Base-by-base conservation (phyloP, 2,797 vertebrate genomes). In the Hypotaenidia okinawae region DNA sequence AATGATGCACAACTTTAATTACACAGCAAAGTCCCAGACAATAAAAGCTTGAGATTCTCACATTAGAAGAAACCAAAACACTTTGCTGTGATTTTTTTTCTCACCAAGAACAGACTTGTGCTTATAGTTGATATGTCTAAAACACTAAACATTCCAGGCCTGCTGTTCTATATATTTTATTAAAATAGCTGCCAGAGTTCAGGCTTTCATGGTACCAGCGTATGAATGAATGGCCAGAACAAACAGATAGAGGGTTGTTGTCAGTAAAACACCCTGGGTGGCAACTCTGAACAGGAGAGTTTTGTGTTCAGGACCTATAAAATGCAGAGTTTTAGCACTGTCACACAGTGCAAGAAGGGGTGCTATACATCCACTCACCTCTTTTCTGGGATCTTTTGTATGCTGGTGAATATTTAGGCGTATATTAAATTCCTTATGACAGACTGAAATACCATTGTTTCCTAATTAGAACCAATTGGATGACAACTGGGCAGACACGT, bases 1-100 rank as follows among this genome's bases (percentile, higher is more conserved):
- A 90, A 70, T 82, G 63, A 80, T 89, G 52, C 57, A 84, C 80
- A 13, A 5, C 75, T 92, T 95, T 69, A 94, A 91, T 90, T 94
- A 82, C 43, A 79, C 35, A 57, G 17, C 13, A 12, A 83, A 74
- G 33, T 62, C 49, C 11, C 37, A 69, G 51, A 74, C 19, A 88
- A 86, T 58, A 78, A 90, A 91, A 90, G 19, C 25, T 66, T 72
- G 33, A 77, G 28, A 73, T 43, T 88, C 47, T 59, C 69, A n/a
- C 13, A 52, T 54, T 73, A 25, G 51, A 78, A 84, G 43, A 92
- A 76, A 68, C 1, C 35, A 76, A 89, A 76, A 55, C 28, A n/a
- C 19, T 84, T 75, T 61, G 28, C 39, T 75, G n/a, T 68, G 41
- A 21, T 0, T 55, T 39, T 73, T 73, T 91, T 89, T 81, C 43